Conservation (phyloP, 2,113 vertebrate genomes). For the Lagopus leucura region DNA sequence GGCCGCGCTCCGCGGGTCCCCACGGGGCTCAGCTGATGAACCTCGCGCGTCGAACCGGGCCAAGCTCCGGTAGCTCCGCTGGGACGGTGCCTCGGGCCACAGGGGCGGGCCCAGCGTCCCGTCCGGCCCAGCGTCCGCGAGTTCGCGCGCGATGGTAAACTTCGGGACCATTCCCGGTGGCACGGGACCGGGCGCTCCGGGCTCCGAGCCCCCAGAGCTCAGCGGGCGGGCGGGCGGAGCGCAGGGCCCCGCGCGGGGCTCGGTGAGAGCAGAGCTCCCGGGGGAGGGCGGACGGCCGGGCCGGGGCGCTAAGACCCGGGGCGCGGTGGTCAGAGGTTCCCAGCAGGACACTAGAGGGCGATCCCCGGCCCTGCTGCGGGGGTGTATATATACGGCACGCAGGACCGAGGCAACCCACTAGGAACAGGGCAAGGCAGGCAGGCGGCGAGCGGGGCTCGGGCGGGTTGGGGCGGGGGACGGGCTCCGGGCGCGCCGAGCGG, state of each 20-base stretch:
- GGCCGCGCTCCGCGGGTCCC: not conserved
- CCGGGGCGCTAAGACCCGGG: slow-evolving; percentile 62
- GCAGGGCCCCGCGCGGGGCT: too few species aligned
- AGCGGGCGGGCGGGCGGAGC: too few species aligned
- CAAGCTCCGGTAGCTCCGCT: not conserved
- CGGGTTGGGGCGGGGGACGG: not conserved
- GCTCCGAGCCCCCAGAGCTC: not conserved
- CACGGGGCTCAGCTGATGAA: not conserved
- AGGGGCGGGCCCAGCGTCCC: too few species aligned
- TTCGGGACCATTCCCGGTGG: too few species aligned
- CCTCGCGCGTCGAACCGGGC: not conserved
- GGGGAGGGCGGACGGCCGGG: not conserved
- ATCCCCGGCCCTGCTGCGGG: not conserved
- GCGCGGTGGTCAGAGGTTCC: slow-evolving; percentile 33
- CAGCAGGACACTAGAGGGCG: slow-evolving; percentile 75
- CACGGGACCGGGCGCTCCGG: not conserved
- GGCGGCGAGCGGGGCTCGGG: not conserved
- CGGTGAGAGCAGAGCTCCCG: not conserved
- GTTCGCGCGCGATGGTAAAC: too few species aligned
- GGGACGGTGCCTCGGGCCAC: too few species aligned
- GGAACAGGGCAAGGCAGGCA: slow-evolving; percentile 44
- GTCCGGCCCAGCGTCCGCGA: too few species aligned
- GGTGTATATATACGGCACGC: slow-evolving; percentile 59
- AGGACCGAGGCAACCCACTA: slow-evolving; percentile 44
- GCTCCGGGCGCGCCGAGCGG: not conserved